These are phyloP conservation scores for Abrostola tripartita DNA, from an alignment of 2,888 invertebrate genomes.

Conservation along the genomic window DNA sequence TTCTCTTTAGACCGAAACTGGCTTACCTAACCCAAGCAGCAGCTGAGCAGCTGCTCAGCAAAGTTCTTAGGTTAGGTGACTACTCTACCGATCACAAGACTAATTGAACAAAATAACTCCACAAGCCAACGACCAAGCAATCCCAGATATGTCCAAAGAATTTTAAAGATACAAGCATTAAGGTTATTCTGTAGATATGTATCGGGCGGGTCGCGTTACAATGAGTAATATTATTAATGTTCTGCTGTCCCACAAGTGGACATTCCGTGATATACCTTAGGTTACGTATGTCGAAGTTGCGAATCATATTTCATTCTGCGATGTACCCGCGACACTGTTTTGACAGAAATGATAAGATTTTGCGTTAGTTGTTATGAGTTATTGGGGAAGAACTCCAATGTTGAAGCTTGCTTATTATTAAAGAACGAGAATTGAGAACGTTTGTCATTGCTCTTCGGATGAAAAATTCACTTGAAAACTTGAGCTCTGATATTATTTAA, in stretches of 20 bases:
- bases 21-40: too few species aligned
- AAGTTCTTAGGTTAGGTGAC: too few species aligned
- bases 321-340: slow-evolving; percentile 70
- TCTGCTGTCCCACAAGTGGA: slow-evolving; percentile 72
- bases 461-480: too few species aligned
- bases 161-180: slow-evolving; percentile 57
- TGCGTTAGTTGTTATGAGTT: slow-evolving; percentile 61
- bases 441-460: too few species aligned
- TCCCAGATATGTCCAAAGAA: slow-evolving; percentile 49
- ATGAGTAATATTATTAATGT: slow-evolving; percentile 85
- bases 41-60: too few species aligned
- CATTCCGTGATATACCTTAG: slow-evolving; percentile 64
- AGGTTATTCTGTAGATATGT: slow-evolving; percentile 65
- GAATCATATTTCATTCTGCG: slow-evolving; percentile 78
- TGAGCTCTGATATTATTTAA: too few species aligned
- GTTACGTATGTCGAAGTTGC: slow-evolving; percentile 80
- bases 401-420: slow-evolving; percentile 27
- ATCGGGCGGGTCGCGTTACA: slow-evolving; percentile 74
- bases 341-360: slow-evolving; percentile 81
- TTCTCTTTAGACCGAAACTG: too few species aligned
- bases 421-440: background rate
- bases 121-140: slow-evolving; percentile 14
- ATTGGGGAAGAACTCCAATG: slow-evolving; percentile 52
- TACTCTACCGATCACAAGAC: background rate
- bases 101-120: background rate